Base-by-base conservation (phyloP, 2,797 vertebrate species). In the Karalla daura region DNA sequence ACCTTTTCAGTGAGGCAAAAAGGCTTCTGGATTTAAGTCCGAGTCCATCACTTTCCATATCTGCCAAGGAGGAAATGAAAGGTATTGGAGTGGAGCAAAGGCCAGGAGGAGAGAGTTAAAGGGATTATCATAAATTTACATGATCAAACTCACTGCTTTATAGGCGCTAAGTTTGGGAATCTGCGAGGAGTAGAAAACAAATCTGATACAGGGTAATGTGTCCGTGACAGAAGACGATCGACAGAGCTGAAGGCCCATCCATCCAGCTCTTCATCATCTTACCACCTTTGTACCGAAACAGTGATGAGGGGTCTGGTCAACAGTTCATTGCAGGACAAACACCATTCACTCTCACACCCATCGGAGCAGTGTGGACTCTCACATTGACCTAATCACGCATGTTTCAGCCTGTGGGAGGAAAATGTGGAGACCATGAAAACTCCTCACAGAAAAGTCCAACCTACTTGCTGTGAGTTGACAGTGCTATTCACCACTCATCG, bases 91-190 rank as follows among this genome's bases (percentile, higher is more conserved):
- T 17, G 43, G 80, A 77, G 68, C 83, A 88, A 78, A 81, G 86
- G 80, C 45, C 77, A 78, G 50, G 63, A 39, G 53, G 30, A 86
- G 70, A 32, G 56, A 73, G 68, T 84, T 76, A 66, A 56, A 63
- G 49, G 77, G 79, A 92, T 90, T 92, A 91, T 89, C 88, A 91
- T 92, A 90, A 71, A 92, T 92, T 89, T 90, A 84, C 89, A 91
- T 91, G 65, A 81, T 63, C 83, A 87, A 86, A 84, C 50, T 45
- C 25, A 39, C n/a, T 4, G 35, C 65, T 63, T 79, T 50, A 44
- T 65, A 37, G 51, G 17, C 27, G 47, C 25, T 37, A n/a, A 63
- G 27, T 67, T 67, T 54, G 40, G 17, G 24, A 37, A 76, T 76
- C 39, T 45, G 20, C 36, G 17, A 59, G 24, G 21, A 81, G 66